Percentiles rank a stretch among this genome's conserved stretches.
These are phyloP conservation scores for Babyrousa celebensis DNA, from an alignment of 2,797 vertebrate genomes.

Conservation along the genomic window DNA sequence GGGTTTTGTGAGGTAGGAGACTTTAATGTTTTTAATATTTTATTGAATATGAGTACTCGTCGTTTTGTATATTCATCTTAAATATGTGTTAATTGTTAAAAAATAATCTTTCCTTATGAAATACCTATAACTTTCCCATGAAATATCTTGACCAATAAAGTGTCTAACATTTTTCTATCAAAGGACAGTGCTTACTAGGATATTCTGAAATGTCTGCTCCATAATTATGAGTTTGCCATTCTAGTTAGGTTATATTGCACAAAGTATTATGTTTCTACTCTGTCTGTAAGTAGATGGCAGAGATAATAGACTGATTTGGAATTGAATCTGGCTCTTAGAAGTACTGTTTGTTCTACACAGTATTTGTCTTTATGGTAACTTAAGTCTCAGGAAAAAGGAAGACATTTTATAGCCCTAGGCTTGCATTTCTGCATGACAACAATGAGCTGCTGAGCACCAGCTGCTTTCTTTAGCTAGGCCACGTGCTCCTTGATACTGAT, in stretches of 20 bases:
- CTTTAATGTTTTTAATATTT: neutral
- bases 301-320: neutral
- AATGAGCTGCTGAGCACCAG: neutral
- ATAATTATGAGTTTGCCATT: conserved; percentile 29
- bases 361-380: neutral
- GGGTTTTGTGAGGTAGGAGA: neutral
- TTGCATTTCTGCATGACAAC: neutral
- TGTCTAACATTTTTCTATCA: conserved; percentile 41
- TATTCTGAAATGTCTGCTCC: neutral
- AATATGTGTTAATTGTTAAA: conserved; percentile 43
- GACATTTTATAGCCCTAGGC: neutral
- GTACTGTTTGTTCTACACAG: neutral
- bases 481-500: neutral
- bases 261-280: neutral
- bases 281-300: neutral
- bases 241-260: neutral
- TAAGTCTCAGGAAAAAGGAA: conserved; percentile 51
- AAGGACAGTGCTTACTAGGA: conserved; percentile 6
- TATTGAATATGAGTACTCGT: neutral
- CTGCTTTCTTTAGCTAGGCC: neutral
- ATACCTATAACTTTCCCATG: neutral
- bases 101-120: neutral
- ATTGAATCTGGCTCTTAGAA: neutral
- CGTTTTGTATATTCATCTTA: conserved; percentile 26
- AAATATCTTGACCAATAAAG: conserved; percentile 7